These are phyloP conservation scores for Egretta garzetta DNA, from an alignment of 2,113 vertebrate species.

Conservation along the genomic window DNA sequence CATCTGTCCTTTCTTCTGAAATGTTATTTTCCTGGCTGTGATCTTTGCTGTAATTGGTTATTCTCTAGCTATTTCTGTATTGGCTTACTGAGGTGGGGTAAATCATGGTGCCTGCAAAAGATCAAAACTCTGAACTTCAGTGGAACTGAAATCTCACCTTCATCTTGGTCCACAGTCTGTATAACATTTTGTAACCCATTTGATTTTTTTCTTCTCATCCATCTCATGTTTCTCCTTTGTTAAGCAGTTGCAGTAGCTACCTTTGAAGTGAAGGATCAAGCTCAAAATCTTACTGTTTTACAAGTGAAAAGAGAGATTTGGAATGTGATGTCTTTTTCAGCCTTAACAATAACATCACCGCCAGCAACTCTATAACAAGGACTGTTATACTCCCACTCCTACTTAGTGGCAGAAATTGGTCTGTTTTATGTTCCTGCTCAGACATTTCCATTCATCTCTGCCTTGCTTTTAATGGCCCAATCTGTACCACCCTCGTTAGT, in stretches of 20 bases:
- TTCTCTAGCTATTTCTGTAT: not conserved
- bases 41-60: not conserved
- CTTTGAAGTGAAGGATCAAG: slow-evolving; percentile 57
- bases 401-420: slow-evolving; percentile 66
- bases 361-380: slow-evolving; percentile 59
- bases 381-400: slow-evolving; percentile 55
- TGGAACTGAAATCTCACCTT: not conserved
- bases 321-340: slow-evolving; percentile 62
- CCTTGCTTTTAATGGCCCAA: slow-evolving; percentile 57
- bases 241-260: not conserved
- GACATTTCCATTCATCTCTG: slow-evolving; percentile 64
- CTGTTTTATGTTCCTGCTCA: slow-evolving; percentile 60
- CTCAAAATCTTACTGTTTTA: slow-evolving; percentile 52
- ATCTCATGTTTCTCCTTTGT: not conserved
- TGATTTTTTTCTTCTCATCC: not conserved
- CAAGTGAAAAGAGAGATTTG: slow-evolving; percentile 58
- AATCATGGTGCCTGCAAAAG: not conserved
- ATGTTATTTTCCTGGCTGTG: not conserved
- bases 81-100: not conserved
- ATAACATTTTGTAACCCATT: not conserved
- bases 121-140: not conserved
- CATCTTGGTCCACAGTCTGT: not conserved
- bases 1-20: not conserved
- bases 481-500: slow-evolving; percentile 15
- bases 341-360: slow-evolving; percentile 63